Base-by-base conservation (phyloP, 2,888 invertebrate species). In the Carcina quercana region DNA sequence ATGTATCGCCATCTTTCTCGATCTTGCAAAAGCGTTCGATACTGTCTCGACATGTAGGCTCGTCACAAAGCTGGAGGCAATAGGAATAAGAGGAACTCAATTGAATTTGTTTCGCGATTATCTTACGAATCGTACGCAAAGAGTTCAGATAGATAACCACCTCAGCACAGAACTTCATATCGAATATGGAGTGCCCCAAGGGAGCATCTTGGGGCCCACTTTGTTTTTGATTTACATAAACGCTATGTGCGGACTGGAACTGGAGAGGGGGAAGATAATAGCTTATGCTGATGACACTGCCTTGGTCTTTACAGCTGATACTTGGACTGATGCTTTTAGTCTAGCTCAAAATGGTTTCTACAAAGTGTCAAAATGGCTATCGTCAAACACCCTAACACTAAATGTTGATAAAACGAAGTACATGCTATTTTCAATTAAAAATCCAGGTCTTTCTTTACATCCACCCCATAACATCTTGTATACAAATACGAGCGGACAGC, bases 21-120 rank as follows among this genome's bases (percentile, higher is more conserved):
- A 28, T 13, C 17, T 28, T n/a, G 13, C 28, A 3, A 28, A 28
- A 8, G 28, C 28, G 2, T 28, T 28, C 13, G 30, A 40, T n/a
- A 34, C 31, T 13, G 34, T 36, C n/a, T 37, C 36, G 5, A 12
- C 37, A 11, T 20, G 34, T 7, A 30, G 15, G 3, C 17, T 30
- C 2, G 2, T 30, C 6, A 2, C 8, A 2, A 24, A 24, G 8
- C 22, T 30, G 15, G 24, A 30, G 7, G 3, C 4, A 2, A 24
- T 24, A 2, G 24, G 24, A 7, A 10, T 30, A 4, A 14, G 30
- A 3, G 30, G 30, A 3, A 7, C 7, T 1, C 4, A 8, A 2
- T 15, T 29, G 8, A 11, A 14, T n/a, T 5, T 29, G 5, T 29
- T 29, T 10, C 5, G 7, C 2, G 17, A 20, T n/a, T 30, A 30